Base-by-base conservation (phyloP, 1,140 invertebrate species). In the Bicyclus anynana region DNA sequence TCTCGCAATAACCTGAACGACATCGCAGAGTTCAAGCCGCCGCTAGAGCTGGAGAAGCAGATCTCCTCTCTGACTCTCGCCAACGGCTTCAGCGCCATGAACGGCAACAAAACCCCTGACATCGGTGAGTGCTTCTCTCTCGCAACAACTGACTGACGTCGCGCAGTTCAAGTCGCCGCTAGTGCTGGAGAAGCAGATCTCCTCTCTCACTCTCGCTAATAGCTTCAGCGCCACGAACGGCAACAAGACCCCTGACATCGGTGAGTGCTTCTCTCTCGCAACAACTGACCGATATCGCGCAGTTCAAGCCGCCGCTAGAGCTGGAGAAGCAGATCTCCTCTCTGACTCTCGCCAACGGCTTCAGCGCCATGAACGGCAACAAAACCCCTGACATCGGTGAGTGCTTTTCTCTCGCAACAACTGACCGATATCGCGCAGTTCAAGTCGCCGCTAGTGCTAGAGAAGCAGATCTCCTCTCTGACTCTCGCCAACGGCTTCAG, bases 11-110 rank as follows among this genome's bases (percentile, higher is more conserved):
- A 65, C 20, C 53, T 87, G 4, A 44, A 67, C 5, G 82, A 87
- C 48, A 84, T 87, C 49, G 64, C 74, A 0, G 84, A 87, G 49
- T 87, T 76, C 71, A 81, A 80, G 29, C 62, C 77, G 2, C 84
- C 84, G 1, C 67, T 71, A 1, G 77, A 84, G 47, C 29, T 87
- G 12, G 80, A 84, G 59, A 78, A 75, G 50, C 77, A 87, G 64
- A 57, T 87, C n/a, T 59, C 74, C 0, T 67, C 76, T 0, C 71
- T 87, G 1, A 80, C 74, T 18, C 59, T 84, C 1, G 63, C 77
- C 5, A 84, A 85, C 47, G 80, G 80, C 0, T 79, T 86, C 65
- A 77, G 68, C 12, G 66, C 71, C 0, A 72, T 72, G 69, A 81
- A 78, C 42, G 76, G 76, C n/a, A 75, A 51, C 40, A 78, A 77